Conservation (phyloP, 2,888 invertebrate species). For the Ceramica pisi region DNA sequence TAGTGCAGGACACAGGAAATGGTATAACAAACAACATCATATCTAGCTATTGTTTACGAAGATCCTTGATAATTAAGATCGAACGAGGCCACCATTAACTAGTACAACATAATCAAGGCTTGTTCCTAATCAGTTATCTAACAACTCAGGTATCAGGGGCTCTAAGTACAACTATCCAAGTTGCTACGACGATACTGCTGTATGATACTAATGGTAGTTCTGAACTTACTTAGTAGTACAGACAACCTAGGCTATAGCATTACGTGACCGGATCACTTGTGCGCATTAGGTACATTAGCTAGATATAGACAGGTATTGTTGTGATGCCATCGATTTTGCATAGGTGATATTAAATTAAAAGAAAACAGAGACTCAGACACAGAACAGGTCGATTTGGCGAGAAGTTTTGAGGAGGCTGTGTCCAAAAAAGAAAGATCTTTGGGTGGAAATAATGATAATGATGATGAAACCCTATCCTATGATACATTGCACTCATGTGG, state of each 20-base stretch:
- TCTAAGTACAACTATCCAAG: conserved; percentile 30
- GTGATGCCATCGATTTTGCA: not conserved
- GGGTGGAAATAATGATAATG: not conserved
- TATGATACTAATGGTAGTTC: conserved; percentile 36
- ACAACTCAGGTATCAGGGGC: conserved; percentile 19
- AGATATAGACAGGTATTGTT: not conserved
- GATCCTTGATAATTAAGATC: not conserved
- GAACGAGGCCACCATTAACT: not conserved
- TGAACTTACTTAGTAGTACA: conserved; percentile 19
- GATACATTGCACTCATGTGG: too few species aligned
- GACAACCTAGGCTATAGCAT: conserved; percentile 34
- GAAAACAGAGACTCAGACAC: not conserved
- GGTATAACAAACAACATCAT: not conserved
- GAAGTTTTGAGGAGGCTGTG: not conserved
- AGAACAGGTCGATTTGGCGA: not conserved
- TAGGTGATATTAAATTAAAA: not conserved
- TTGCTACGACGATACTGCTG: conserved; percentile 5
- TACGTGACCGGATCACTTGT: conserved; percentile 16
- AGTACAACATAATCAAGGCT: conserved; percentile 8
- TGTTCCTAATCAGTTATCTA: conserved; percentile 27
- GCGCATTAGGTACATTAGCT: not conserved
- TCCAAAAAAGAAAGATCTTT: too few species aligned
- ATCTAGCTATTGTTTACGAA: conserved; percentile 1
- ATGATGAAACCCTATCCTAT: too few species aligned
- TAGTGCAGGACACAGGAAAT: not conserved